These are phyloP conservation scores for Holacanthus passer DNA, from an alignment of 2,113 vertebrate genomes.

Conservation along the genomic window DNA sequence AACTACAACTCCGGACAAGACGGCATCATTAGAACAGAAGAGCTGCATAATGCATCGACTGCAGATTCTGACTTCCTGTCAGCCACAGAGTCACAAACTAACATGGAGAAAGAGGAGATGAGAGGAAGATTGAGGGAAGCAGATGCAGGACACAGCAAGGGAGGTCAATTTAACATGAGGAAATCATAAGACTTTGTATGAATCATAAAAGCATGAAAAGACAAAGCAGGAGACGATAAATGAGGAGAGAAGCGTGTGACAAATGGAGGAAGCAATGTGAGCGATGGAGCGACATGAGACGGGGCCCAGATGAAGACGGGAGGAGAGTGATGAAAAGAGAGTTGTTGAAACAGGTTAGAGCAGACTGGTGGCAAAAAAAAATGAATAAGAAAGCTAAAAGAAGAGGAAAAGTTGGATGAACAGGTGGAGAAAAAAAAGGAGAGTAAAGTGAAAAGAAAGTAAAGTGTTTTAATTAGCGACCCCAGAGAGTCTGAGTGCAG, in stretches of 20 bases:
- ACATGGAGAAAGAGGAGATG: constrained; percentile 37
- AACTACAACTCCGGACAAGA: constrained; percentile 71
- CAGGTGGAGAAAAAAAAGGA: constrained; percentile 55
- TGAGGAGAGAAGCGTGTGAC: constrained; percentile 32
- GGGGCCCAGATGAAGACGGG: constrained; percentile 35
- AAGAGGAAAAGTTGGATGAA: constrained; percentile 51
- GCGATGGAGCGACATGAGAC: constrained; percentile 45
- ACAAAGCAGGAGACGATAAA: constrained; percentile 4
- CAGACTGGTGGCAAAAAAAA: constrained; percentile 35
- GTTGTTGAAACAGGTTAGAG: constrained; percentile 43
- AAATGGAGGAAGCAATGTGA: constrained; percentile 38
- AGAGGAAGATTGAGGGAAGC: constrained; percentile 21
- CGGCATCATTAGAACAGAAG: constrained; percentile 70
- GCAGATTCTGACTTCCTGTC: constrained; percentile 51
- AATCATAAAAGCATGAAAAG: constrained; percentile 28
- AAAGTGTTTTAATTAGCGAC: constrained; percentile 85
- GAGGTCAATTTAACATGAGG: constrained; percentile 18
- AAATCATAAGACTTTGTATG: constrained; percentile 25
- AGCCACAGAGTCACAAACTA: constrained; percentile 52
- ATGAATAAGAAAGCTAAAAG: constrained; percentile 22
- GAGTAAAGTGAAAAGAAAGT: constrained; percentile 59
- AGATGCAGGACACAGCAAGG: constrained; percentile 15
- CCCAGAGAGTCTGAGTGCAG: constrained; percentile 78
- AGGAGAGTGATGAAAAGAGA: constrained; percentile 48
- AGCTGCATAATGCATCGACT: constrained; percentile 60